Conservation (phyloP, 2,888 invertebrate species). For the Sinhomidia bicolor region DNA sequence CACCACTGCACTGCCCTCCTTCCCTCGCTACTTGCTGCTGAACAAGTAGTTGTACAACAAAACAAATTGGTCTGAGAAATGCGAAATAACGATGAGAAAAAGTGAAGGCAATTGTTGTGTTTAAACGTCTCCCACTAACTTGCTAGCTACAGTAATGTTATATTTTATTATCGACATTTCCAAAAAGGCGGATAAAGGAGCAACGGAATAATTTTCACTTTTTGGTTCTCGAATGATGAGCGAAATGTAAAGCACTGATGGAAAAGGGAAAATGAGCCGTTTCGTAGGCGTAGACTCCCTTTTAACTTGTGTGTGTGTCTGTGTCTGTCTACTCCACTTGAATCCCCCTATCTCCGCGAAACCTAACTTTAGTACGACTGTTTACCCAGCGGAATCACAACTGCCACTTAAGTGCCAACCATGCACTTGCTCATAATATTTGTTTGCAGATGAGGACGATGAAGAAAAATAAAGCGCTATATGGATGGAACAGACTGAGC, state of each 20-base stretch:
- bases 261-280: background rate
- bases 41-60: background rate
- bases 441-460: constrained; percentile 2
- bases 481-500: background rate
- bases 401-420: constrained; percentile 45
- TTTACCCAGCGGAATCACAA: constrained; percentile 44
- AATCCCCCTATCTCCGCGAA: background rate
- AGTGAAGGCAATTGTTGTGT: background rate
- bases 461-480: background rate
- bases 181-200: background rate
- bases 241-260: background rate
- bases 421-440: constrained; percentile 27
- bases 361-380: constrained; percentile 6
- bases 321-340: background rate
- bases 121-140: background rate
- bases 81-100: background rate
- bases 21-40: too few relatives aligned
- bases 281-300: constrained; percentile 23
- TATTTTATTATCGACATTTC: constrained; percentile 3
- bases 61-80: background rate
- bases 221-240: background rate
- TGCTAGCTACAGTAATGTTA: background rate
- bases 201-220: constrained; percentile 4
- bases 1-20: too few relatives aligned
- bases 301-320: too few relatives aligned